Evolutionary conservation across 2,113 vertebrate species (phyloP).

Genomic region (Sorex araneus): DNA sequence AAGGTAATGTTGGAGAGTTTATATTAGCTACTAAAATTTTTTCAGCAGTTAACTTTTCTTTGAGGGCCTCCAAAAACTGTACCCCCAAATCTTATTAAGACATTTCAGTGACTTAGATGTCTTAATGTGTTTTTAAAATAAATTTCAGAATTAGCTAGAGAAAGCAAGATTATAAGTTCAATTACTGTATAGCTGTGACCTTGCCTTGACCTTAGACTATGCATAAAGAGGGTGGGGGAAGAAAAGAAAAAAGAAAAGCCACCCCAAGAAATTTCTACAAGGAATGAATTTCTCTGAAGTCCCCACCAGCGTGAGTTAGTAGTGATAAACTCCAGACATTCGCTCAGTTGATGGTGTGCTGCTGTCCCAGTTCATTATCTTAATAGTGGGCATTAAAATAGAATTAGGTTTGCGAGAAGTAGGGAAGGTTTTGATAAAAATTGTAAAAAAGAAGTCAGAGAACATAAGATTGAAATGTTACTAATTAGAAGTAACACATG

Average conservation of each 20-base stretch:
- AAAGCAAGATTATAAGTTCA: slow-evolving; percentile 92
- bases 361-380: slow-evolving; percentile 95
- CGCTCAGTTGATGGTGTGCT: slow-evolving; percentile 96
- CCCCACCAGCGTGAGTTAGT: slow-evolving; percentile 92
- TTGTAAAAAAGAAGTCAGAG: slow-evolving; percentile 80
- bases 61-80: slow-evolving; percentile 84
- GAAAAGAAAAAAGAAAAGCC: slow-evolving; percentile 41
- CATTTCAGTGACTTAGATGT: slow-evolving; percentile 48
- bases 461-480: slow-evolving; percentile 84
- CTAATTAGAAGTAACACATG: slow-evolving; percentile 90
- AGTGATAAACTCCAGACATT: slow-evolving; percentile 98
- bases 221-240: slow-evolving; percentile 87
- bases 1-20: slow-evolving; percentile 42
- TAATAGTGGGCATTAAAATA: slow-evolving; percentile 91
- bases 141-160: slow-evolving; percentile 86
- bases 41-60: slow-evolving; percentile 79
- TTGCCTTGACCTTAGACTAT: slow-evolving; percentile 93
- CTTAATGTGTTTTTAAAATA: slow-evolving; percentile 87
- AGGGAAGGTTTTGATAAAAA: slow-evolving; percentile 88
- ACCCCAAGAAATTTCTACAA: slow-evolving; percentile 90
- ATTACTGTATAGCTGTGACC: slow-evolving; percentile 93
- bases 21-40: slow-evolving; percentile 59
- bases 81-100: slow-evolving; percentile 35
- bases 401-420: slow-evolving; percentile 89
- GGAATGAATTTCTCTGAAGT: slow-evolving; percentile 93